Base-by-base conservation (phyloP, 2,888 invertebrate species). In the Candidula unifasciata region DNA sequence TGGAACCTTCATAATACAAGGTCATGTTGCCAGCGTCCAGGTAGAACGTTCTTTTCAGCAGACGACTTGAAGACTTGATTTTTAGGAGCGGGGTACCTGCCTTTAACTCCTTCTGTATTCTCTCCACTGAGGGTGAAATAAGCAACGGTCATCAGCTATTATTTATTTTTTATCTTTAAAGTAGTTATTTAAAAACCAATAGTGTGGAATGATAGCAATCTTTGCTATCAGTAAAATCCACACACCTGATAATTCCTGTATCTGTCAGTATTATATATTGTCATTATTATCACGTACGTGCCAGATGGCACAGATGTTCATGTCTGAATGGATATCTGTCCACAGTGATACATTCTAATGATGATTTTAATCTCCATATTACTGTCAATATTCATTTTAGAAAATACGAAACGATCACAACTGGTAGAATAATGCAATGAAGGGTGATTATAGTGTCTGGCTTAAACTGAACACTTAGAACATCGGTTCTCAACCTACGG, bases 1-100 rank as follows among this genome's bases (percentile, higher is more conserved):
- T 89, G 18, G 92, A 91, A 10, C 92, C 92, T 1, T 88, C 88
- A 82, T 92, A 92, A 69, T 86, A 86, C n/a, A 92, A 37, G n/a
- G 88, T 87, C 89, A 91, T 90, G 78, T 90, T 88, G 33, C 90
- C 87, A 2, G 86, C 86, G 85, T 92, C 91, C 69, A 92, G 87
- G 64, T 85, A 89, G 86, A 90, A 91, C 35, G 84, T 87, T 16
- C 91, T 86, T 2, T 90, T 89, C 69, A 91, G 90, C 68, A 90
- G 86, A 24, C 89, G 88, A 21, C 90, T 89, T 10, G 90, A 87
- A 37, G 90, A 89, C 86, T 91, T 91, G 82, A 91, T 89, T 85
- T 91, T 91, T 80, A 89, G 87, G 82, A 91, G 83, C 52, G 83
- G 33, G 21, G 82, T 85, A 24, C 91, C 91, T 69, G 87, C 77